Percentiles rank a stretch among this genome's conserved stretches.
Conservation (phyloP, 30 jellyfish, hydroid and myxozoan genomes). For the Chrysaora quinquecirrha region DNA sequence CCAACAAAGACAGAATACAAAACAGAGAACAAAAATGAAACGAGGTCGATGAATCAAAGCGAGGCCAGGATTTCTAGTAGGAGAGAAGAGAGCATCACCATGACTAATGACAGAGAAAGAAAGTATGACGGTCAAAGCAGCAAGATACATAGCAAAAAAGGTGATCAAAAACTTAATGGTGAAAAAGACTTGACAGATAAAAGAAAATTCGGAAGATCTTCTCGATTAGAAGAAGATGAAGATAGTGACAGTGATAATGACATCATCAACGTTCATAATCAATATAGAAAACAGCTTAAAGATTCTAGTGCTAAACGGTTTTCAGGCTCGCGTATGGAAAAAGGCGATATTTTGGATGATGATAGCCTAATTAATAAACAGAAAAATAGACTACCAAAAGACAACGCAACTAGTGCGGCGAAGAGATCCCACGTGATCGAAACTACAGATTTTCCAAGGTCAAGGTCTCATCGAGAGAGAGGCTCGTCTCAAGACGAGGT, state of each 20-base stretch:
- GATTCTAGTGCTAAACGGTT: neutral
- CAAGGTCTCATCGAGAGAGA: neutral
- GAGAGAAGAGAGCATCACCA: neutral
- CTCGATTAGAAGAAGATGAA: neutral
- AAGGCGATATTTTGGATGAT: neutral
- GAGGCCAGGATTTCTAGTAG: too few relatives aligned
- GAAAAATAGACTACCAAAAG: neutral
- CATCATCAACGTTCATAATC: neutral
- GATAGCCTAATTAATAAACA: neutral
- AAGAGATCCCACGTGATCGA: constrained; percentile 2
- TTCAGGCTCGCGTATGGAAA: neutral
- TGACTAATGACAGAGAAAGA: neutral
- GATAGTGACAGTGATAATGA: constrained; percentile 24
- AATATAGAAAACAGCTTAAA: neutral
- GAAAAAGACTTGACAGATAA: constrained; percentile 11
- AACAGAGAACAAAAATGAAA: neutral
- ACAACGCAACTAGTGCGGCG: neutral
- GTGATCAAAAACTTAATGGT: neutral
- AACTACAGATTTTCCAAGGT: neutral
- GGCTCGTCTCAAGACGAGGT: neutral
- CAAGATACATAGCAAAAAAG: neutral
- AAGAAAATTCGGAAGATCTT: neutral
- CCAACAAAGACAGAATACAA: neutral
- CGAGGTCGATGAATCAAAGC: neutral
- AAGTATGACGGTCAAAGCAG: neutral